Conservation (phyloP, 2,113 vertebrate genomes). For the Lepus americanus region DNA sequence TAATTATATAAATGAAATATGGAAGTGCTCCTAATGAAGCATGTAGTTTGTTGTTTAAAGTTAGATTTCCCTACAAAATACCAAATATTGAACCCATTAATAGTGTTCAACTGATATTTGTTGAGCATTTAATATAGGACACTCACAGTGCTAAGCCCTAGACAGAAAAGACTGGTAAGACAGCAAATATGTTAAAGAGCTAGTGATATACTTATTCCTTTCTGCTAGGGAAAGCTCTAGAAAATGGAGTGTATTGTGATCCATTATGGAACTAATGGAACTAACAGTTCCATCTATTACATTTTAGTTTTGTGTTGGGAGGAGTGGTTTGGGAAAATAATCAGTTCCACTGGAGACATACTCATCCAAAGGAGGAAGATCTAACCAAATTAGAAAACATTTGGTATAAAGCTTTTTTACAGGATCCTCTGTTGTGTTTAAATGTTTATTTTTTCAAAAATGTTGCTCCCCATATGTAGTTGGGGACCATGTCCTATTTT, state of each 20-base stretch:
- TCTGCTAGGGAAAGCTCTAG: neutral
- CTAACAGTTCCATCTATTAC: neutral
- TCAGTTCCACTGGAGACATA: neutral
- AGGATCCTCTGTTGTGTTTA: neutral
- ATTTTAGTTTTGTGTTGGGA: conserved; percentile 8
- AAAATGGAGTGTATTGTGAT: neutral
- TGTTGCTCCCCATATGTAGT: neutral
- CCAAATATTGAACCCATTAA: neutral
- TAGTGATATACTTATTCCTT: neutral
- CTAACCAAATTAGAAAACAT: conserved; percentile 25
- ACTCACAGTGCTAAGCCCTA: neutral
- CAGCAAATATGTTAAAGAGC: fast-evolving
- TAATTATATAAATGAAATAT: conserved; percentile 50
- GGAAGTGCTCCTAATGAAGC: conserved; percentile 33
- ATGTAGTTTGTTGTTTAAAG: conserved; percentile 28
- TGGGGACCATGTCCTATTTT: neutral
- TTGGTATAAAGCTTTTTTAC: neutral
- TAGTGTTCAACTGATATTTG: conserved; percentile 29
- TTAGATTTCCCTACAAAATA: conserved; percentile 38
- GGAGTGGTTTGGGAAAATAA: neutral
- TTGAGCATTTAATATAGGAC: conserved; percentile 53
- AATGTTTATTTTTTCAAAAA: conserved; percentile 51
- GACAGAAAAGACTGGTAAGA: conserved; percentile 12
- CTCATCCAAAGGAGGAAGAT: neutral
- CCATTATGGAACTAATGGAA: neutral